Evolutionary conservation across 2,797 vertebrate species (phyloP).

Genomic region (Thunnus albacares): DNA sequence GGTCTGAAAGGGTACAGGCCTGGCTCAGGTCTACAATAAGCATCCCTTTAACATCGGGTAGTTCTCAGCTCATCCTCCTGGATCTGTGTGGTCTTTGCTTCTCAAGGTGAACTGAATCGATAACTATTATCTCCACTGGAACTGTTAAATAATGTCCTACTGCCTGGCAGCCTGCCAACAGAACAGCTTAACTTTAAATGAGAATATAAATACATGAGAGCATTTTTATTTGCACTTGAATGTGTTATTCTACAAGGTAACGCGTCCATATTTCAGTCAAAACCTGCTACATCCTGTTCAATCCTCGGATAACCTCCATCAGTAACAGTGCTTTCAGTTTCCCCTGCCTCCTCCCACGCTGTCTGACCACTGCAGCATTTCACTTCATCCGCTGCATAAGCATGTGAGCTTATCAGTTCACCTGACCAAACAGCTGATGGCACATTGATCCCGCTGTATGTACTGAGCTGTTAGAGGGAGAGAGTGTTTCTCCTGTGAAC

Average conservation of each 20-base stretch:
- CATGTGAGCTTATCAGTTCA: neutral
- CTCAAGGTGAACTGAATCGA: neutral
- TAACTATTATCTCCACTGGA: neutral
- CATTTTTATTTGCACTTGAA: neutral
- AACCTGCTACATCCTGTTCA: neutral
- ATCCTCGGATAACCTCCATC: neutral
- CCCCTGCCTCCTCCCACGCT: neutral
- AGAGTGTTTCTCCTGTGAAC: slow-evolving; percentile 1
- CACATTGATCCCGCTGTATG: slow-evolving; percentile 21
- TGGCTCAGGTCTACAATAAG: too few species aligned
- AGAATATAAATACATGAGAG: neutral
- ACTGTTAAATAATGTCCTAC: neutral
- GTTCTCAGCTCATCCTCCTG: neutral
- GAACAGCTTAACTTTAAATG: neutral
- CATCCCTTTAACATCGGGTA: neutral
- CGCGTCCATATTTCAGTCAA: too few species aligned
- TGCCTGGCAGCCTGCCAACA: neutral
- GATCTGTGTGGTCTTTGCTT: neutral
- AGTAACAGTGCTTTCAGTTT: neutral
- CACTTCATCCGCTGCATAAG: slow-evolving; percentile 23
- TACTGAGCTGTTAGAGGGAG: neutral
- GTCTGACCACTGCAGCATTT: slow-evolving; percentile 1
- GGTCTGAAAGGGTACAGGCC: too few species aligned
- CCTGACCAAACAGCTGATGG: slow-evolving; percentile 3
- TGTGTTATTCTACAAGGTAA: too few species aligned